Conservation (phyloP, 2,888 invertebrate genomes). For the Limnephilus auricula region DNA sequence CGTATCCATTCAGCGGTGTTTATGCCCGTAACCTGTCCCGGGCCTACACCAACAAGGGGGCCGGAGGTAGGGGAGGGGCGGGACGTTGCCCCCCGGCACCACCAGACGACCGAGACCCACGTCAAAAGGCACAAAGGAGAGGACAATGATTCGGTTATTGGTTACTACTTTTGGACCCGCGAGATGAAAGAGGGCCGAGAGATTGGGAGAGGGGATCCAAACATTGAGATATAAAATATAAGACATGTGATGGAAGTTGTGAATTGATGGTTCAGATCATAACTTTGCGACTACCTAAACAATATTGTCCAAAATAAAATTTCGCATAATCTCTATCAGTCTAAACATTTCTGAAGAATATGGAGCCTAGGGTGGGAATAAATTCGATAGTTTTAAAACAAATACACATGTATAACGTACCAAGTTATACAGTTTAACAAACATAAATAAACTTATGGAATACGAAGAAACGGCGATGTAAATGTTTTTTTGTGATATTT, state of each 20-base stretch:
- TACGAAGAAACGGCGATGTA: too few relatives aligned
- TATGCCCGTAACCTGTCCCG: slow-evolving; percentile 7
- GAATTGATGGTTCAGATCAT: neutral
- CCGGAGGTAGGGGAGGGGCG: neutral
- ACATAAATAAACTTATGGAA: too few relatives aligned
- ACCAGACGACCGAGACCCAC: slow-evolving; percentile 11
- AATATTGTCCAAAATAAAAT: neutral
- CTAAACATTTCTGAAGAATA: neutral
- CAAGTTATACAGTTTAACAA: too few relatives aligned
- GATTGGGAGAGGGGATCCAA: neutral
- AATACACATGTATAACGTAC: too few relatives aligned
- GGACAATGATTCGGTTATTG: neutral
- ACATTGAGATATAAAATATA: neutral
- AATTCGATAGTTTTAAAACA: neutral
- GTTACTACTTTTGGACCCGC: neutral
- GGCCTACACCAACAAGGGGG: slow-evolving; percentile 39
- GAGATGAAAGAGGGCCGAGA: neutral
- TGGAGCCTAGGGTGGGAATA: neutral
- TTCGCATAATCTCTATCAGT: neutral
- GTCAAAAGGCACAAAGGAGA: slow-evolving; percentile 15
- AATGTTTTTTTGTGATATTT: too few relatives aligned
- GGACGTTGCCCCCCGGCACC: slow-evolving; percentile 32
- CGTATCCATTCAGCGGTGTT: slow-evolving; percentile 8
- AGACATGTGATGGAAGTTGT: neutral
- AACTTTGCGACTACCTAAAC: neutral